Evolutionary conservation across 2,797 vertebrate species (phyloP), one percentile per base, ranked within the genome.

Genomic region (Oophaga sylvatica): DNA sequence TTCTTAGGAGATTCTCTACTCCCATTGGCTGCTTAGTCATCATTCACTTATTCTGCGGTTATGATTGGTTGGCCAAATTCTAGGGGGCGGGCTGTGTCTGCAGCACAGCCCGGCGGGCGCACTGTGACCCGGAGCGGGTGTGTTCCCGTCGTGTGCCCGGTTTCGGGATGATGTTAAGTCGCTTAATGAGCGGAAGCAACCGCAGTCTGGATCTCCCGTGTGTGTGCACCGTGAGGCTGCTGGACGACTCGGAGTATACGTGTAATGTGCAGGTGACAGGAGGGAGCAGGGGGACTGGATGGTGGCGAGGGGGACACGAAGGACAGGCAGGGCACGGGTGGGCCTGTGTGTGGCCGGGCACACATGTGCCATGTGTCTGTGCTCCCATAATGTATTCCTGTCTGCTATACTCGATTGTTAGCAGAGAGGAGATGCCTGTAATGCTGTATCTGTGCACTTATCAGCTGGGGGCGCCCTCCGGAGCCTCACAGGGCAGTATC

Each of bases 211-310:
- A 99, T 90, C 96, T 97, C 92, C 97, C 98, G 94, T 98, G 96
- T 96, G 96, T 95, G 96, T 99, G 98, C 95, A 99, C 97, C 89
- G 97, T 99, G 91, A 94, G 98, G 89, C 96, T 99, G 93, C 96
- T 99, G 96, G 98, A 99, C 92, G 98, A 99, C 93, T 96, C 97
- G 94, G 98, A 99, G 94, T 99, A 99, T 94, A 97, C 97, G 92
- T 99, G 97, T 96, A 98, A 95, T 93, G 96, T 99, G 92, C 98
- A 99, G 97, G 98, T 99, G 91, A 95, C 73, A 71, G 79, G 29
- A 91, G 90, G 91, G 76, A 81, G 80, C 71, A 84, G 83, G 56
- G 82, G 84, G 76, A 75, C 13, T n/a, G 22, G 79, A 48, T 22
- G 91, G 88, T 89, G 68, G 68, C 68, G 29, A 41, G 87, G 85